Percentiles rank a stretch among this genome's conserved stretches.
These are phyloP conservation scores for Procavia capensis DNA, from an alignment of 2,113 vertebrate species.

Conservation along the genomic window DNA sequence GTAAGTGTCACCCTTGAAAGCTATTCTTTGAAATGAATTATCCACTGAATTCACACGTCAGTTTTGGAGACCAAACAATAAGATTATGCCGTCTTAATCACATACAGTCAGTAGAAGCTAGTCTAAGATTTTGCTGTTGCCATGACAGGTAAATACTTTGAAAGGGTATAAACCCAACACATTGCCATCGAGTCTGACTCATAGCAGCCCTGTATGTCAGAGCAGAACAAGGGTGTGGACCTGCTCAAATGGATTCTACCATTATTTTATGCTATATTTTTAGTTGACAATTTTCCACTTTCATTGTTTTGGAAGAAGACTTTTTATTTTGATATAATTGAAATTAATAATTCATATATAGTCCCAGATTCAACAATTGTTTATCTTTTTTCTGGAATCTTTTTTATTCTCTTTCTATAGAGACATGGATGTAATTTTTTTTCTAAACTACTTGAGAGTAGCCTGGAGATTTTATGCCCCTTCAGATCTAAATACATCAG, in stretches of 20 bases:
- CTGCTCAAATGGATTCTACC: not conserved
- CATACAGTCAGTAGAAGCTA: not conserved
- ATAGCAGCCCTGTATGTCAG: too few relatives aligned
- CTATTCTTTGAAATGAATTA: not conserved
- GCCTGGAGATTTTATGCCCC: not conserved
- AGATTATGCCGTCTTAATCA: not conserved
- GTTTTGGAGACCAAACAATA: not conserved
- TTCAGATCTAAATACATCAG: not conserved
- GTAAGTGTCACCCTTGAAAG: not conserved
- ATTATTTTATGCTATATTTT: not conserved
- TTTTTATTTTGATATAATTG: slow-evolving; percentile 34
- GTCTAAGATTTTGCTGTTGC: not conserved
- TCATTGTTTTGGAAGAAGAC: not conserved
- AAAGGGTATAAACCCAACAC: not conserved
- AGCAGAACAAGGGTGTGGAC: too few relatives aligned
- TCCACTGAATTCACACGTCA: not conserved
- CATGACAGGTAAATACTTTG: not conserved
- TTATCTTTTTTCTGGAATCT: not conserved
- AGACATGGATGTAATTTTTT: not conserved
- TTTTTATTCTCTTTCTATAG: not conserved
- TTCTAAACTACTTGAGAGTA: not conserved
- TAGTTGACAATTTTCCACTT: not conserved
- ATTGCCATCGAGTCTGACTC: too few relatives aligned
- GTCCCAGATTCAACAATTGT: not conserved
- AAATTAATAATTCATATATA: not conserved